Evolutionary conservation across 2,888 invertebrate species (phyloP).

Genomic region (Eurytoma adleriae): DNA sequence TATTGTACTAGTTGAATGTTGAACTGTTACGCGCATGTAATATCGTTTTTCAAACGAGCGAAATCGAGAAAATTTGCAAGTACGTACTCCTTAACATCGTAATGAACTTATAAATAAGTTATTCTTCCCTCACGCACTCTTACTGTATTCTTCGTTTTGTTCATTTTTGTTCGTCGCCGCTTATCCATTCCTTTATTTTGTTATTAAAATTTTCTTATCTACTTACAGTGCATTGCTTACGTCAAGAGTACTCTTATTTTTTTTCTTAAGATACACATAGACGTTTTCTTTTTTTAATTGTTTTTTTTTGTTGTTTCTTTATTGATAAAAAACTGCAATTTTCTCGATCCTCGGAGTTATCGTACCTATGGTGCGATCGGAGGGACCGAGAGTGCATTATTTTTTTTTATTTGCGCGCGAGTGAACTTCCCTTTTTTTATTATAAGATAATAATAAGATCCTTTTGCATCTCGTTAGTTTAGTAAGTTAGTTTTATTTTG

Average conservation of each 20-base stretch:
- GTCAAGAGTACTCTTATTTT: conserved; percentile 50
- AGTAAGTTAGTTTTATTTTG: conserved; percentile 39
- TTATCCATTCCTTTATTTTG: conserved; percentile 12
- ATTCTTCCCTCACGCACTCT: conserved; percentile 11
- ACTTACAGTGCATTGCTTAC: conserved; percentile 57
- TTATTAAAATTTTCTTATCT: conserved; percentile 48
- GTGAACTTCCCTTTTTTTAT: conserved; percentile 37
- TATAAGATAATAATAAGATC: conserved; percentile 45
- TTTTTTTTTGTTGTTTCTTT: conserved; percentile 39
- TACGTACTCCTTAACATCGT: not conserved
- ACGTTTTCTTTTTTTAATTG: conserved; percentile 41
- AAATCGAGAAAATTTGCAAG: conserved; percentile 11
- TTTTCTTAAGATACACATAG: conserved; percentile 52
- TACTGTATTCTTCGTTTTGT: not conserved
- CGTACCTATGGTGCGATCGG: conserved; percentile 16
- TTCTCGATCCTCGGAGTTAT: not conserved
- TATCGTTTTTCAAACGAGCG: conserved; percentile 20
- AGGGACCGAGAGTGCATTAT: conserved; percentile 3
- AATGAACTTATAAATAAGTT: conserved; percentile 20
- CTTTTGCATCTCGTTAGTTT: conserved; percentile 28
- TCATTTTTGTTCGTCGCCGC: conserved; percentile 1
- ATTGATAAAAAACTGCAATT: conserved; percentile 52
- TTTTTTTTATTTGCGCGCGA: conserved; percentile 41
- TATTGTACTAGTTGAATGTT: conserved; percentile 3
- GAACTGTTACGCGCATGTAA: not conserved